A percentile compares a stretch with the other conserved stretches of the same genome.
These are phyloP conservation scores for Drosophila engyochracea DNA, from an alignment of 2,888 invertebrate species.

Conservation along the genomic window DNA sequence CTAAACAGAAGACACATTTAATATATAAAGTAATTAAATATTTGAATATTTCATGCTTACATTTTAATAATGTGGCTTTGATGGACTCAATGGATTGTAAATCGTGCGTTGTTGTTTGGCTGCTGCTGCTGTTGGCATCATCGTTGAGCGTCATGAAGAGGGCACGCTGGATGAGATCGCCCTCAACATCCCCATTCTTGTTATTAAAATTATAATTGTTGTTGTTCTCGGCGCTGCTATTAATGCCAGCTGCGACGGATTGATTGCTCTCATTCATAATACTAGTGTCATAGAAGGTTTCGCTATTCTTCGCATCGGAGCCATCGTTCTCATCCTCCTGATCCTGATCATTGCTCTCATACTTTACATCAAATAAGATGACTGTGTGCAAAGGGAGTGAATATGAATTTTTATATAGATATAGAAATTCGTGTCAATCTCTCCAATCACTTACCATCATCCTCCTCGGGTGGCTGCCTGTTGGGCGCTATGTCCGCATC, in stretches of 20 bases:
- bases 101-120: constrained; percentile 26
- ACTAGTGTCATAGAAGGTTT: constrained; percentile 74
- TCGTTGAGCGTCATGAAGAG: constrained; percentile 71
- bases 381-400: constrained; percentile 30
- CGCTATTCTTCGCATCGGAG: constrained; percentile 71
- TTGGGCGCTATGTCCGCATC: constrained; percentile 47
- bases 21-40: neutral
- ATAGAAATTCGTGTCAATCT: neutral
- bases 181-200: constrained; percentile 63
- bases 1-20: constrained; percentile 10
- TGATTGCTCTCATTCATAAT: constrained; percentile 50
- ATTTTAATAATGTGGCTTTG: constrained; percentile 39
- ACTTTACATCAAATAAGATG: constrained; percentile 73
- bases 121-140: constrained; percentile 29
- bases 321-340: constrained; percentile 76
- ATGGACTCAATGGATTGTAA: constrained; percentile 51
- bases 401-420: neutral
- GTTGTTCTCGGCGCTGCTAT: constrained; percentile 65
- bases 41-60: constrained; percentile 29
- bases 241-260: constrained; percentile 6
- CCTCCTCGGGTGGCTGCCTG: constrained; percentile 60
- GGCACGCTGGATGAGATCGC: constrained; percentile 71
- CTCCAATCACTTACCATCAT: constrained; percentile 50
- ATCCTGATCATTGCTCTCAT: constrained; percentile 70
- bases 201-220: constrained; percentile 71